Base-by-base conservation (phyloP, 2,888 invertebrate species). In the Uloborus plumipes region DNA sequence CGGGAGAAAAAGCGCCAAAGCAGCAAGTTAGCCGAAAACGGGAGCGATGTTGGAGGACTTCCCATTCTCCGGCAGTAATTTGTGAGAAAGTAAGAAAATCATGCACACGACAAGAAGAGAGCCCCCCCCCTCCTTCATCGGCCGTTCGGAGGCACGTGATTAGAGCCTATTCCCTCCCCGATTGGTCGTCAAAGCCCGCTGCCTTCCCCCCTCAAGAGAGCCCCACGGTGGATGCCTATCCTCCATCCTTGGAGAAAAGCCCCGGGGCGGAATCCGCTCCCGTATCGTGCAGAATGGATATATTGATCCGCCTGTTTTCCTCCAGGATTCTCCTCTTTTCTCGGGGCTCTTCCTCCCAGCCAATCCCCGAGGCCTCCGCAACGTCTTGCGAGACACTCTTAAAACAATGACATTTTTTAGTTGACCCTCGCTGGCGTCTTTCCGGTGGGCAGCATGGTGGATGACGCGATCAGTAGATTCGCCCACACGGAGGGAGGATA, bases 41-140 rank as follows among this genome's bases (percentile, higher is more conserved):
- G 64, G 65, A 69, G 62, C 55, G 77, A 70, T 77, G 50, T 20
- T 51, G 70, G 62, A 53, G 77, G 70, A 64, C 64, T 69, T 51
- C 70, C 69, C 55, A 58, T 80, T 73, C 67, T 59, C 61, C 59
- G 39, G 71, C 58, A 74, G 81, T 81, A 81, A 81, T 81, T 81
- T 81, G 75, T 31, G 62, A 39, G 39, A 39, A 75, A 75, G 75
- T 71, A 81, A 81, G 75, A 75, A 75, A 81, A 81, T 81, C 81
- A 81, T 71, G 80, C 80, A 74, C 55, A 70, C 51, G 62, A 62
- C 67, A 62, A 65, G 64, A 64, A 15, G 50, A 18, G 55, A 47
- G 58, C 59, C 71, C 75, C 71, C 71, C 50, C 81, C 81, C 65
- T 71, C 71, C 81, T 76, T 81, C 81, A 70, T 71, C 81, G 75